Conservation (phyloP, 2,797 vertebrate species). For the Sebastes goodei region DNA sequence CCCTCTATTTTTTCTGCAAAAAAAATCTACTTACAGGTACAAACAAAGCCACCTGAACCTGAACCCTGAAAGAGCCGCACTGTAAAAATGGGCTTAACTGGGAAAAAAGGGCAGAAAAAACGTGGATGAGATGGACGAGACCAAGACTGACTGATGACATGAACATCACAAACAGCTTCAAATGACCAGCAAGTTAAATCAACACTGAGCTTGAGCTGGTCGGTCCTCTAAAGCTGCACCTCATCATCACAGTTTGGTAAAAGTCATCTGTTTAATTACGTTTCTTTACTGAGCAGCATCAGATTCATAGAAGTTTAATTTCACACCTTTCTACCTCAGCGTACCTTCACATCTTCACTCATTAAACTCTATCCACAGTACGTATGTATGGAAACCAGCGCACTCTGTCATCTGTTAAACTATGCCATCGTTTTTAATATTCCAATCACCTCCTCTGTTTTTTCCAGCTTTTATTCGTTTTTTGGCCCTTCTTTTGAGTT, state of each 20-base stretch:
- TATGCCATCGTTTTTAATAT: background rate
- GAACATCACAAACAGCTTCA: too few relatives aligned
- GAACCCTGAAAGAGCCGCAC: too few relatives aligned
- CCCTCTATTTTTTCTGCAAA: too few relatives aligned
- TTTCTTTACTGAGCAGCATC: background rate
- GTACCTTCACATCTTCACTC: background rate
- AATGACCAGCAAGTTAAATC: too few relatives aligned
- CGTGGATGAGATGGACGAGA: too few relatives aligned
- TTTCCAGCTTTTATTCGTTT: background rate
- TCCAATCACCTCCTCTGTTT: background rate
- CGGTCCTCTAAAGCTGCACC: background rate
- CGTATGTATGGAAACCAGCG: background rate
- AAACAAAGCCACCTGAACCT: too few relatives aligned
- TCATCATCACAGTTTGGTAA: background rate
- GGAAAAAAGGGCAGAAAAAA: too few relatives aligned
- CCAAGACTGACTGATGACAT: too few relatives aligned
- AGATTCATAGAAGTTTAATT: background rate
- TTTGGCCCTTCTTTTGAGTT: background rate
- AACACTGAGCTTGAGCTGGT: too few relatives aligned
- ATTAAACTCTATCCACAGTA: background rate
- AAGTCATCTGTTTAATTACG: background rate
- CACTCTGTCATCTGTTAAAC: background rate
- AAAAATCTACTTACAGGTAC: too few relatives aligned
- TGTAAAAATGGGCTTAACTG: too few relatives aligned
- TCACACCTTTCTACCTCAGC: slow-evolving; percentile 6